A percentile compares a stretch with the other conserved stretches of the same genome.
These are phyloP conservation scores for Hyposoter didymator DNA, from an alignment of 2,888 invertebrate genomes.

Conservation along the genomic window DNA sequence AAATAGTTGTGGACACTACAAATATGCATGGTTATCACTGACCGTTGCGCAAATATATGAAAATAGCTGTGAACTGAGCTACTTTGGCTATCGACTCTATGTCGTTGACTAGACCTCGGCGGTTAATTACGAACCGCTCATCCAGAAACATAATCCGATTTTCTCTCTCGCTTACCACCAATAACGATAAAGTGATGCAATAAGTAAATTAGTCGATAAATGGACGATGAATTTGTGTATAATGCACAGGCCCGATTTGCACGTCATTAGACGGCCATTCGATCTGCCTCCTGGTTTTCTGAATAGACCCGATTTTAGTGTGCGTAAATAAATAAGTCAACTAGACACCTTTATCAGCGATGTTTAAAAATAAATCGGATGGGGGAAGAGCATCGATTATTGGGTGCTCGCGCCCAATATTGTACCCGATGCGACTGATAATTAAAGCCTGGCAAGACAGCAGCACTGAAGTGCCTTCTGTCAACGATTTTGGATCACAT, in stretches of 20 bases:
- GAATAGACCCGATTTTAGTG: neutral
- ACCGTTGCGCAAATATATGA: neutral
- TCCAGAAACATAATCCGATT: slow-evolving; percentile 22
- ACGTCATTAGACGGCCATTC: neutral
- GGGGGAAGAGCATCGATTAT: neutral
- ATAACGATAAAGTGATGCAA: slow-evolving; percentile 1
- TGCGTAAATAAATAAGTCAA: neutral
- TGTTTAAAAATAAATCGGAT: neutral
- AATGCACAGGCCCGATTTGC: neutral
- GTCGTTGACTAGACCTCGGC: neutral
- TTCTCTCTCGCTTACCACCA: slow-evolving; percentile 17
- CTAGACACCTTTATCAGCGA: neutral
- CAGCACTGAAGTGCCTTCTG: neutral
- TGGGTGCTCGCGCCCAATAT: neutral
- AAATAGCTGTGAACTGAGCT: slow-evolving; percentile 3
- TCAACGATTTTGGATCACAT: neutral
- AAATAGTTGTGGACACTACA: neutral
- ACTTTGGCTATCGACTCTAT: neutral
- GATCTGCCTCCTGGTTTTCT: neutral
- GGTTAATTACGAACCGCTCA: neutral
- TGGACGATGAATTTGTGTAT: slow-evolving; percentile 10
- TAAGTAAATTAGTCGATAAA: slow-evolving; percentile 14
- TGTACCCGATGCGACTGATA: neutral
- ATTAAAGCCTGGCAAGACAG: neutral
- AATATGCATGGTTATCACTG: neutral